These are phyloP conservation scores for Euproctis similis DNA, from an alignment of 2,888 invertebrate species.

Conservation along the genomic window DNA sequence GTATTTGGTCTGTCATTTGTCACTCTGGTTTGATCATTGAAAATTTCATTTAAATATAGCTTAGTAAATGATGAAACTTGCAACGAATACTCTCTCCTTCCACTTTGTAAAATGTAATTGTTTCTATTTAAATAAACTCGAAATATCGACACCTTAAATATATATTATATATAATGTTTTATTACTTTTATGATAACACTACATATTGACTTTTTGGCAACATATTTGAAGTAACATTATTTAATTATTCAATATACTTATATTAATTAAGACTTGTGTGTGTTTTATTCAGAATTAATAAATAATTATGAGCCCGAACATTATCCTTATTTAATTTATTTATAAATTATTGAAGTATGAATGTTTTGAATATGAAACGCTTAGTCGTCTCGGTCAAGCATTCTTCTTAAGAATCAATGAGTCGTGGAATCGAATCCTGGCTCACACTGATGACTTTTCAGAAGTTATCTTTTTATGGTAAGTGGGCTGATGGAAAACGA, in stretches of 20 bases:
- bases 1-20: no score
- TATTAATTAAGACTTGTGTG: conserved; percentile 65
- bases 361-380: no score
- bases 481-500: no score
- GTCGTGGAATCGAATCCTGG: no score
- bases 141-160: conserved; percentile 69
- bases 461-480: no score
- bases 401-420: no score
- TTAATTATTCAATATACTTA: conserved; percentile 77
- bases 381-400: no score
- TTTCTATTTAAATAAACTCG: conserved; percentile 57
- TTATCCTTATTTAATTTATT: no score
- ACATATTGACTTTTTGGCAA: conserved; percentile 72
- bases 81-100: conserved; percentile 41
- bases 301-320: not conserved
- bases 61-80: conserved; percentile 40
- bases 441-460: no score
- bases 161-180: conserved; percentile 67
- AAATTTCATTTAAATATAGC: no score
- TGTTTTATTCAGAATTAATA: conserved; percentile 57
- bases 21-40: no score
- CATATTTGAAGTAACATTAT: conserved; percentile 74
- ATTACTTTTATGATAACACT: conserved; percentile 72
- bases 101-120: conserved; percentile 44
- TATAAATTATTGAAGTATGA: no score